Evolutionary conservation across 2,113 vertebrate species (phyloP).

Genomic region (Aspiorhynchus laticeps): DNA sequence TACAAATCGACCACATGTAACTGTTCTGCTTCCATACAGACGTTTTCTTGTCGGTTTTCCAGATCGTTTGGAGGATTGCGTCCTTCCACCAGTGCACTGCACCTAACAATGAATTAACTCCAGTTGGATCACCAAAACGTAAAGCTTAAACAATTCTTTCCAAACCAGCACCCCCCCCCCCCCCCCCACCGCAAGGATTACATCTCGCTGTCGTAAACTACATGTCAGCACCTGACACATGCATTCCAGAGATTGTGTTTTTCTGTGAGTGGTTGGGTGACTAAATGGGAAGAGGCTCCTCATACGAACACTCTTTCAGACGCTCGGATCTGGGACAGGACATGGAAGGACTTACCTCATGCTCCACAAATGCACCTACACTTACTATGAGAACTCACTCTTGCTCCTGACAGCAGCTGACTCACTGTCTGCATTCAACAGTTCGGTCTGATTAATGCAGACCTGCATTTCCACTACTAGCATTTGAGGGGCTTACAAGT

Average conservation of each 20-base stretch:
- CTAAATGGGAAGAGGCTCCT: constrained; percentile 31
- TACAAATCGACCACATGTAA: constrained; percentile 64
- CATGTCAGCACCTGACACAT: constrained; percentile 40
- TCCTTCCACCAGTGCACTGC: not conserved
- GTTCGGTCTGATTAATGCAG: constrained; percentile 18
- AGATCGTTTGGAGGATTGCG: constrained; percentile 9
- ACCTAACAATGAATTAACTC: not conserved
- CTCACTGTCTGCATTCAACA: constrained; percentile 70
- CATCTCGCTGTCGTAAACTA: constrained; percentile 11
- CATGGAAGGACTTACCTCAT: constrained; percentile 76
- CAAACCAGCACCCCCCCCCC: not conserved
- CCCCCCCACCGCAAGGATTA: not conserved
- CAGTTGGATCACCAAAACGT: constrained; percentile 1
- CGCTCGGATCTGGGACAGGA: constrained; percentile 32
- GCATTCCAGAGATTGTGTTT: constrained; percentile 35
- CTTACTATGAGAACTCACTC: constrained; percentile 65
- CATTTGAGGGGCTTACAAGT: not conserved
- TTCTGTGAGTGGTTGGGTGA: constrained; percentile 24
- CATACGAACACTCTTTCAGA: constrained; percentile 33
- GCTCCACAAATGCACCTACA: constrained; percentile 63
- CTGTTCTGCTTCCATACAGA: constrained; percentile 61
- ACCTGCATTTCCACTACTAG: not conserved
- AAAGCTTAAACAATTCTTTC: constrained; percentile 16
- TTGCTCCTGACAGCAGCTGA: constrained; percentile 64
- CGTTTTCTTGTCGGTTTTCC: constrained; percentile 24